These are phyloP conservation scores for Sebastes dallii DNA, from an alignment of 2,797 vertebrate genomes.

Conservation along the genomic window DNA sequence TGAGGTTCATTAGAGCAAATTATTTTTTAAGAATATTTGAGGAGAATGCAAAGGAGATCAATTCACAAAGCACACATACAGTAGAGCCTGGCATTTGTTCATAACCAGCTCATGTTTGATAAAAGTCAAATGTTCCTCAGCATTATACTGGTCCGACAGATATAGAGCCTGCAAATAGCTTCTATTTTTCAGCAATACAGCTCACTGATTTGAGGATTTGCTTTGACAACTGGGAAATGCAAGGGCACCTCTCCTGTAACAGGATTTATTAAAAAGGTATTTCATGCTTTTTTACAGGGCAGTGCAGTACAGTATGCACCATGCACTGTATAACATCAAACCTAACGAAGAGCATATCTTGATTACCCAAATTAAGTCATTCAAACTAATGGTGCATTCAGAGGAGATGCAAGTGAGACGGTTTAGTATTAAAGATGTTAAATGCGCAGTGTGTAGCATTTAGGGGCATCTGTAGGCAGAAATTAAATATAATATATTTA, in stretches of 20 bases:
- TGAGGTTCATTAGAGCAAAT: not conserved
- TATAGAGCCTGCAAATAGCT: slow-evolving; percentile 16
- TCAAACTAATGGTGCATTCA: slow-evolving; percentile 9
- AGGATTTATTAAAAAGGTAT: slow-evolving; percentile 33
- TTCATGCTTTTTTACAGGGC: slow-evolving; percentile 20
- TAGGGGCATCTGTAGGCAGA: too few relatives aligned
- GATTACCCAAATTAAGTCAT: not conserved
- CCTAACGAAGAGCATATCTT: slow-evolving; percentile 6
- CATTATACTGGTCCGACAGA: not conserved
- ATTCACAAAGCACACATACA: slow-evolving; percentile 6
- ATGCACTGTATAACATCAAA: not conserved
- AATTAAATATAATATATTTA: too few relatives aligned
- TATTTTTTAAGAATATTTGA: not conserved
- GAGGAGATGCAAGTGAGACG: not conserved
- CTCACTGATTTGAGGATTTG: not conserved
- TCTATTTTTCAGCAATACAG: slow-evolving; percentile 23
- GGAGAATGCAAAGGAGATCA: slow-evolving; percentile 14
- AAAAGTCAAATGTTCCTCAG: slow-evolving; percentile 18
- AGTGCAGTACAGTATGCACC: not conserved
- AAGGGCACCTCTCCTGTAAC: not conserved
- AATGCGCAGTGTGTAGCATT: not conserved
- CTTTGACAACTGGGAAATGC: slow-evolving; percentile 23
- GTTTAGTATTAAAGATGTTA: not conserved
- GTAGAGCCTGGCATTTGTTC: slow-evolving; percentile 1
- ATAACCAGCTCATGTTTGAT: slow-evolving; percentile 41